Conservation (phyloP, 2,888 invertebrate species). For the Cephus rjabovi region DNA sequence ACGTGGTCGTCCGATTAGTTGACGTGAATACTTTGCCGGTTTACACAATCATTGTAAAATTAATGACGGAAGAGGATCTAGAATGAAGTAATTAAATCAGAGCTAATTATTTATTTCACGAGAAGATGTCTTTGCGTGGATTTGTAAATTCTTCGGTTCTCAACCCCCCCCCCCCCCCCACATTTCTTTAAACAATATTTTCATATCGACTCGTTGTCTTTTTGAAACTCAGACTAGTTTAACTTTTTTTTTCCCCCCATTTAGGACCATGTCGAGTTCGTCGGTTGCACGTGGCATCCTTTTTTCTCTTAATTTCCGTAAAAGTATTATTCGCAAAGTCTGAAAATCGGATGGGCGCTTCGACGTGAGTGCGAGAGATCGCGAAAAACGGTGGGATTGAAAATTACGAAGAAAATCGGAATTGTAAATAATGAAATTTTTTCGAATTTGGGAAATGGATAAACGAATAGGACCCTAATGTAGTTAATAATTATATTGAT, state of each 20-base stretch:
- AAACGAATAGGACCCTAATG: constrained; percentile 31
- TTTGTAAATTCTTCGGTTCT: not conserved
- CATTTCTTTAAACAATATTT: no score
- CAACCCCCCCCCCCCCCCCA: no score
- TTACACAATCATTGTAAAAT: not conserved
- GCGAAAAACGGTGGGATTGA: not conserved
- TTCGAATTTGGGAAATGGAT: constrained; percentile 32
- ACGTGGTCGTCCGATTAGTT: not conserved
- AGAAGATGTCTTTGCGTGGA: not conserved
- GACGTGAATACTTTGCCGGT: not conserved
- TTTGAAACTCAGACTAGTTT: not conserved
- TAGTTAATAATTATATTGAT: constrained; percentile 38
- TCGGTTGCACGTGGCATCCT: not conserved
- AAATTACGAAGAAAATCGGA: constrained; percentile 16
- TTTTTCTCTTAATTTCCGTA: not conserved
- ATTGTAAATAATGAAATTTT: constrained; percentile 37
- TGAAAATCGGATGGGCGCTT: not conserved
- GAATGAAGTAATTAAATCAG: not conserved
- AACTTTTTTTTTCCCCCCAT: not conserved
- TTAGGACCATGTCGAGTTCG: not conserved
- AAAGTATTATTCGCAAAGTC: not conserved
- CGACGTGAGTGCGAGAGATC: not conserved
- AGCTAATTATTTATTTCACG: not conserved
- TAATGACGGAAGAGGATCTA: not conserved
- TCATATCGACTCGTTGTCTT: not conserved